Evolutionary conservation across 2,888 invertebrate species (phyloP), one percentile per base, ranked within the genome.

Genomic region (Meandrusa payeni): DNA sequence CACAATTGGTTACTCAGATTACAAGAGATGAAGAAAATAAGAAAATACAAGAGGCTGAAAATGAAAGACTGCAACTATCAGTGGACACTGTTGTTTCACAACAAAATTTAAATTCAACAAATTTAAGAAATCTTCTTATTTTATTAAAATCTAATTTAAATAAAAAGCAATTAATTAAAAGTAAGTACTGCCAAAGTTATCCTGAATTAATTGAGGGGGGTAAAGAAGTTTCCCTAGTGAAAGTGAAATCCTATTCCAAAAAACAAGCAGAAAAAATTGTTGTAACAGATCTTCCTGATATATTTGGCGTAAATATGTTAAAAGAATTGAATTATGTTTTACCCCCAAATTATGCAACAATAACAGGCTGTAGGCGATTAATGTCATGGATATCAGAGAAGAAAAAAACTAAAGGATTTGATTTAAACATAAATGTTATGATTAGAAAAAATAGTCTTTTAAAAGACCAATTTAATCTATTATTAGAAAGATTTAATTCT

Each of bases 271-370:
- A 47, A 1, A 52, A 57, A 7, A 50, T 60, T 36, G 44, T 44
- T n/a, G 4, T 60, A 5, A 32, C 46, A 11, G 31, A 50, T 1
- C 11, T 36, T 10, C 74, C 74, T 11, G 70, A 73, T 51, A 58
- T 82, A 41, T 83, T 79, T 80, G 81, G 79, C 3, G 54, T 47
- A 6, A 54, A 52, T 12, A 26, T 31, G 13, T 51, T 67, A 41
- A 43, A 45, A 10, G 33, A 37, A 1, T 32, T 55, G 15, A 55
- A 55, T 6, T 69, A 68, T 68, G 68, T 81, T 2, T 47, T 83
- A 0, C 83, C 83, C 9, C 80, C 83, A 5, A 64, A 77, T 44
- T 75, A 74, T 50, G 57, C 70, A 1, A 77, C 73, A 22, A 69
- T 82, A 19, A 78, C 69, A 19, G 85, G 77, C 0, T 76, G 75